Evolutionary conservation across 2,113 vertebrate genomes (phyloP).

Genomic region (human): GRCh38 chr7:120471001-120471500

Average conservation of each 20-base stretch:
- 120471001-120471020: background rate
- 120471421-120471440: background rate
- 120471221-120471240: constrained; percentile 33
- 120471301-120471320: constrained; percentile 53
- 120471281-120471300: constrained; percentile 66
- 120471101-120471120: background rate
- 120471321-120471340: constrained; percentile 55
- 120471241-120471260: constrained; percentile 35
- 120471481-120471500: background rate
- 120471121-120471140: background rate
- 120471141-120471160: background rate
- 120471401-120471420: background rate
- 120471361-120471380: constrained; percentile 51
- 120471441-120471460: background rate
- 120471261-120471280: constrained; percentile 17
- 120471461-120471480: background rate
- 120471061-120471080: background rate
- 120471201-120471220: constrained; percentile 40
- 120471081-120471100: background rate
- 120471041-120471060: background rate
- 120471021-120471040: background rate
- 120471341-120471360: background rate
- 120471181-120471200: constrained; percentile 6
- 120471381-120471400: background rate
- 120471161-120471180: constrained; percentile 50